Base-by-base conservation (phyloP, 2,797 vertebrate genomes). In the Sandelia bainsii region DNA sequence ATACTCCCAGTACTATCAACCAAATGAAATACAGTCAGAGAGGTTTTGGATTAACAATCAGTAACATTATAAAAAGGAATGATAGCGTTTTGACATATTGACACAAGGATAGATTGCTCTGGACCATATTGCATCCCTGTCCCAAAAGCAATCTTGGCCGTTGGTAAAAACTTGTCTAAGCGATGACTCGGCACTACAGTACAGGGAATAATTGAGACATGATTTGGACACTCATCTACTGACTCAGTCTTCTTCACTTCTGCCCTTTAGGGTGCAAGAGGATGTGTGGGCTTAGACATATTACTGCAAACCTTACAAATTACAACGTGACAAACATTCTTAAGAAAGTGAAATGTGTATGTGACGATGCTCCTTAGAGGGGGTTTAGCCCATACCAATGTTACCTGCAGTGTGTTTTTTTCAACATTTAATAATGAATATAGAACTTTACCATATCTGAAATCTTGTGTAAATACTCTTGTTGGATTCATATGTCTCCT, bases 131-230 rank as follows among this genome's bases (percentile, higher is more conserved):
- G 93, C 87, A 94, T 92, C 94, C 91, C 79, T 89, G 91, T 91
- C 93, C 93, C 94, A 90, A 66, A 92, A 94, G 94, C 93, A 95
- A 91, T 95, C 94, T 95, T 85, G 92, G 91, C 90, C 82, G 83
- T 85, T 69, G 79, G 86, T 90, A 90, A 93, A 91, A 94, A 93
- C 88, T 86, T 89, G 77, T 92, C 92, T 86, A 92, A 93, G 91
- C 83, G 86, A 93, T 90, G 87, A 93, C 83, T 91, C 82, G 6
- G 80, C 90, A 84, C 74, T 79, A 80, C 62, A 79, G 82, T 63
- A 75, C 52, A 70, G 86, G 88, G 86, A 90, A 90, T 92, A 91
- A 91, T 89, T 90, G 89, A 89, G 87, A 87, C 52, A 62, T 54
- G 82, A 85, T 78, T 80, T 72, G 72, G 69, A 86, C 77, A 74